These are phyloP conservation scores for Antheraea mylitta DNA, from an alignment of 1,140 invertebrate species.

Conservation along the genomic window DNA sequence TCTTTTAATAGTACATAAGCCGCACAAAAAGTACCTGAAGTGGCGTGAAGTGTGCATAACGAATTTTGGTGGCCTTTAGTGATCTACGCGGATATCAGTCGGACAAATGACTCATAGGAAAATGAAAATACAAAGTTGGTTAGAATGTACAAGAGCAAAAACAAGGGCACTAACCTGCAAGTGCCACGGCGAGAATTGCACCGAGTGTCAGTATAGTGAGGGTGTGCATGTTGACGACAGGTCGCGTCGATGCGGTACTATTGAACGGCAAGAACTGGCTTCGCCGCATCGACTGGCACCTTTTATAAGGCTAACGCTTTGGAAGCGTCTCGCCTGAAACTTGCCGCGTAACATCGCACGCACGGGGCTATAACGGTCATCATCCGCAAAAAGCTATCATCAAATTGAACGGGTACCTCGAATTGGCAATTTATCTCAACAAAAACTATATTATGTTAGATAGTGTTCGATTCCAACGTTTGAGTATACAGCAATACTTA, in stretches of 20 bases:
- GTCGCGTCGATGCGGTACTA: constrained; percentile 39
- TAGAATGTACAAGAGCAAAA: constrained; percentile 35
- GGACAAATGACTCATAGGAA: constrained; percentile 17
- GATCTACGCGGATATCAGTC: constrained; percentile 43
- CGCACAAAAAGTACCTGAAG: constrained; percentile 8
- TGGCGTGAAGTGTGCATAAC: constrained; percentile 8
- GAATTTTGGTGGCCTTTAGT: constrained; percentile 13
- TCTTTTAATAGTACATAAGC: neutral
- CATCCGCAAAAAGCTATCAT: constrained; percentile 40
- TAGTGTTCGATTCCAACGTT: neutral
- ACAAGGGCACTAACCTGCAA: constrained; percentile 73
- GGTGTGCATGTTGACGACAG: constrained; percentile 42
- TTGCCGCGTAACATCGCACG: constrained; percentile 37
- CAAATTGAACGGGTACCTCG: constrained; percentile 32
- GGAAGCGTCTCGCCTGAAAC: constrained; percentile 33
- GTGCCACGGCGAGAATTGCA: constrained; percentile 50
- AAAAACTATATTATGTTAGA: constrained; percentile 12
- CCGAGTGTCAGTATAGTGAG: constrained; percentile 48
- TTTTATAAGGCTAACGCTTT: constrained; percentile 52
- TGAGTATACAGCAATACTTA: no score
- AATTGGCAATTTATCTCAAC: constrained; percentile 20
- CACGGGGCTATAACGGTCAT: constrained; percentile 53
- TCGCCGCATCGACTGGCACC: constrained; percentile 28
- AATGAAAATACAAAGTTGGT: neutral
- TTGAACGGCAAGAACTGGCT: constrained; percentile 53